Conservation (phyloP, 2,888 invertebrate species). For the Synergus gifuensis region DNA sequence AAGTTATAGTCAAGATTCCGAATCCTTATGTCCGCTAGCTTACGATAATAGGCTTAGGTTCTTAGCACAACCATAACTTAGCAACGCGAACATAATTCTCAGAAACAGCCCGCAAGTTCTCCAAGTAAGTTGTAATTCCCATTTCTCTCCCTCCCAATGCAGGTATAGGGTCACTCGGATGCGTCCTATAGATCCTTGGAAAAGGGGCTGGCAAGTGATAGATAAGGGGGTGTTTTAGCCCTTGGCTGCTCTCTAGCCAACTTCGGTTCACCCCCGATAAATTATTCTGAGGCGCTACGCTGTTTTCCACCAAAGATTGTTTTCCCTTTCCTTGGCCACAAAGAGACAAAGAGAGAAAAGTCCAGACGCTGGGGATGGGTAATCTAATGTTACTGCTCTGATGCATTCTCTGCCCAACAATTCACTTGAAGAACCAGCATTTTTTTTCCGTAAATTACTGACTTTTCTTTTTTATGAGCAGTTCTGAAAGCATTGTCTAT, state of each 20-base stretch:
- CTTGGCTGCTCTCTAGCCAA: constrained; percentile 59
- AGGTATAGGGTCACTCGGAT: constrained; percentile 52
- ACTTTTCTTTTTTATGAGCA: neutral
- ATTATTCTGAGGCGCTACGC: constrained; percentile 64
- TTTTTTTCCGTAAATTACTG: neutral
- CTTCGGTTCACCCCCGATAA: constrained; percentile 62
- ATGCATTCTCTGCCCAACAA: constrained; percentile 21
- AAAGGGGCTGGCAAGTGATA: constrained; percentile 58
- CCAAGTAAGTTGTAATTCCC: constrained; percentile 42
- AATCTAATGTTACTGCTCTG: constrained; percentile 51
- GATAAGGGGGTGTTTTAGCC: constrained; percentile 63
- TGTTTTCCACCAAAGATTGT: constrained; percentile 68
- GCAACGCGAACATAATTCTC: constrained; percentile 33
- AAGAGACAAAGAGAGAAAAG: constrained; percentile 47
- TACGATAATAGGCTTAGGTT: constrained; percentile 39
- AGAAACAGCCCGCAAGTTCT: constrained; percentile 40
- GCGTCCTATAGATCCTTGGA: constrained; percentile 52
- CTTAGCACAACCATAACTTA: constrained; percentile 28
- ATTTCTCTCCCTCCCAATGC: constrained; percentile 31
- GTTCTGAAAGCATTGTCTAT: too few relatives aligned
- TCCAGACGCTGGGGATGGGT: constrained; percentile 37
- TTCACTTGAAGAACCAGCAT: neutral
- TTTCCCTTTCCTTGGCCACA: constrained; percentile 56
- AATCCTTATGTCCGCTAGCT: constrained; percentile 2
- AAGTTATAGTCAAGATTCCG: neutral